These are phyloP conservation scores for Gavia stellata DNA, from an alignment of 2,113 vertebrate genomes.

Conservation along the genomic window DNA sequence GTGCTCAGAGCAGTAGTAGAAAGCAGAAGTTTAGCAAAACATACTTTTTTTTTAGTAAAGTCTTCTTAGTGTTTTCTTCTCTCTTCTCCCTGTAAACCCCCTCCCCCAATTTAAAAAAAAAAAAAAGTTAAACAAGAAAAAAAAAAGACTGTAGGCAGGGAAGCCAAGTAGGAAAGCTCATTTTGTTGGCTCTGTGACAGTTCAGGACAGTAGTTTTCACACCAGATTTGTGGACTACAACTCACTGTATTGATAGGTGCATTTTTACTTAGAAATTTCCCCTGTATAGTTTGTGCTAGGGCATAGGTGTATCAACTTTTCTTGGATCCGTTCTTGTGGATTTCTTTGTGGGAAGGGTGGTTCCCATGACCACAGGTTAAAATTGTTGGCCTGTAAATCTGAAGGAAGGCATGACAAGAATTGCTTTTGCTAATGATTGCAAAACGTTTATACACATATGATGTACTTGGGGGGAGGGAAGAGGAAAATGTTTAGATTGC, in stretches of 20 bases:
- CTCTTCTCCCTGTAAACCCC: background rate
- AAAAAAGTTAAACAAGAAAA: too few species aligned
- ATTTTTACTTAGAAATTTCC: background rate
- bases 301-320: background rate
- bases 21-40: background rate
- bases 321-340: background rate
- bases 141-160: background rate
- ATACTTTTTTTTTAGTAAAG: background rate
- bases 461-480: background rate
- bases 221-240: background rate
- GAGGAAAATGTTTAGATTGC: background rate
- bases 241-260: background rate
- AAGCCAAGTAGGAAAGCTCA: background rate
- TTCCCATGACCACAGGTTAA: background rate
- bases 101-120: background rate
- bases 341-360: background rate
- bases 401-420: background rate
- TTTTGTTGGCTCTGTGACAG: background rate
- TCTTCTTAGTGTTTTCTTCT: background rate
- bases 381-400: background rate
- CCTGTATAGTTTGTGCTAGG: background rate
- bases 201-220: background rate
- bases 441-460: background rate
- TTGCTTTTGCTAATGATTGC: conserved; percentile 9
- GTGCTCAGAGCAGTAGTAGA: background rate